Evolutionary conservation across 1,140 invertebrate genomes (phyloP), one percentile per base, ranked within the genome.

Genomic region (Drosophila persimilis): DNA sequence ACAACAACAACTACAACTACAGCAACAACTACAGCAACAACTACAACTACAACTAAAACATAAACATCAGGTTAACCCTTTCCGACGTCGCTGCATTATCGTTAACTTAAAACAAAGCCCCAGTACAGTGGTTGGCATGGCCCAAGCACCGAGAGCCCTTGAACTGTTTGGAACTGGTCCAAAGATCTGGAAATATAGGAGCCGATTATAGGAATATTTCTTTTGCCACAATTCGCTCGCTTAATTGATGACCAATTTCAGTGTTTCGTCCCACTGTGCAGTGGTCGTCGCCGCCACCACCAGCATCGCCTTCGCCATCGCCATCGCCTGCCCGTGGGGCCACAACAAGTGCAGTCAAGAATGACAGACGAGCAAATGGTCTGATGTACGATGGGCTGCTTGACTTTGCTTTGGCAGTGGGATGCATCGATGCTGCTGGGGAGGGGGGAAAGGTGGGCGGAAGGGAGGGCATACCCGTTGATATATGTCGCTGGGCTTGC

Each of bases 321-420:
- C 44, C 50, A 24, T 20, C 56, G 47, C 44, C 50, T 70, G 57
- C 41, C 73, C 58, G 54, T 53, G 45, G 58, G 71, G 35, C 11
- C 77, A 65, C 81, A 86, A 65, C 66, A 86, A 81, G 75, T 64
- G 84, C 84, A 88, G 83, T 88, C 83, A 88, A 88, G 79, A 88
- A 71, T 88, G 83, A 88, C 83, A 88, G 83, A 88, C 83, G 83
- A 88, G 83, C 83, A 88, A 88, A 88, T 83, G 84, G 66, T 69
- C 78, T 79, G 84, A 89, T 88, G 75, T 76, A 73, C 76, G 59
- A 55, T 63, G 63, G 64, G 47, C 31, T 54, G 44, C 72, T 47
- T 77, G 63, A 31, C 22, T 29, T 43, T 53, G 61, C 52, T 53
- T 65, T 11, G 51, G 63, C 9, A 35, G 35, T 39, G 63, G 41